Evolutionary conservation across 2,888 invertebrate genomes (phyloP).

Genomic region (Cheilosia vernalis): DNA sequence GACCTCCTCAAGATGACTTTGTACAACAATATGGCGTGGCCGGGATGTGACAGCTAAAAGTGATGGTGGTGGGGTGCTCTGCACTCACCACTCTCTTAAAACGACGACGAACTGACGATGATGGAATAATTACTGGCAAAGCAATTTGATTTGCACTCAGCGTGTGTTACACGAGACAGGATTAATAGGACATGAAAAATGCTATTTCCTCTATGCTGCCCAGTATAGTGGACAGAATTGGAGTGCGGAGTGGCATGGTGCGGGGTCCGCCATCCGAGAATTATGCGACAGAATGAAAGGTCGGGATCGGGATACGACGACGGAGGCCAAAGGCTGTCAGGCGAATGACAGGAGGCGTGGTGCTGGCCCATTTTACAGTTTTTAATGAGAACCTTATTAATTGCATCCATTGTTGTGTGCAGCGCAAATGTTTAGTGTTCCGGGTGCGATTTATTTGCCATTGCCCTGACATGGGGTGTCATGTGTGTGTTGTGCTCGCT

Average conservation of each 20-base stretch:
- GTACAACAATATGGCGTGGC: conserved; percentile 74
- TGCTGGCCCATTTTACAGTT: conserved; percentile 66
- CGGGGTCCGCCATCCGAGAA: conserved; percentile 27
- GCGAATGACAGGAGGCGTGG: conserved; percentile 69
- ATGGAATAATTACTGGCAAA: conserved; percentile 75
- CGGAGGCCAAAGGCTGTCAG: conserved; percentile 15
- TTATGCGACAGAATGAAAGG: conserved; percentile 64
- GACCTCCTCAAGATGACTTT: conserved; percentile 74
- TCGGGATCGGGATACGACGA: conserved; percentile 9
- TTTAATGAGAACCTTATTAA: conserved; percentile 73
- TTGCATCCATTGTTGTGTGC: conserved; percentile 61
- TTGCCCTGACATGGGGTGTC: conserved; percentile 64
- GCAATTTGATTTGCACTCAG: conserved; percentile 75
- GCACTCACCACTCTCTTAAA: conserved; percentile 41
- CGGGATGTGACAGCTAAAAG: conserved; percentile 71
- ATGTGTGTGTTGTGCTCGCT: conserved; percentile 41
- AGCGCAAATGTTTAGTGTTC: conserved; percentile 47
- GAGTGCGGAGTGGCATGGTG: not conserved
- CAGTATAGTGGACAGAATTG: not conserved
- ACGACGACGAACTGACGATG: conserved; percentile 63
- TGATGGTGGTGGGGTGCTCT: conserved; percentile 21
- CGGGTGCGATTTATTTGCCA: conserved; percentile 67
- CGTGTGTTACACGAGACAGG: conserved; percentile 71
- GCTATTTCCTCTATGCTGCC: conserved; percentile 55
- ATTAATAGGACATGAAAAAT: conserved; percentile 75